Conservation (phyloP, 2,113 vertebrate species). For the Poecilia latipinna region DNA sequence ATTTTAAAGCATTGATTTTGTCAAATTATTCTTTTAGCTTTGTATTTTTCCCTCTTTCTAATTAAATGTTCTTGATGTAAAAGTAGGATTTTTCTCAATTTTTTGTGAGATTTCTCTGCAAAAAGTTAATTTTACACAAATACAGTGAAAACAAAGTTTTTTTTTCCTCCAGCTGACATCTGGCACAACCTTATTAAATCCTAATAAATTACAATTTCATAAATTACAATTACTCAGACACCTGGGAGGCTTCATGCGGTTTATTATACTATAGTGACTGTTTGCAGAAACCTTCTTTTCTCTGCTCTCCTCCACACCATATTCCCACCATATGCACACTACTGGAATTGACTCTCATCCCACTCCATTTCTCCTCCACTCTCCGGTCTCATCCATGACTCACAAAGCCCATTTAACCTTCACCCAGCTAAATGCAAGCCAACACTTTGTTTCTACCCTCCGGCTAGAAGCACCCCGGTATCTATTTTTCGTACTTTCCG, state of each 20-base stretch:
- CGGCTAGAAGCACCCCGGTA: slow-evolving; percentile 20
- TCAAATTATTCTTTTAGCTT: neutral
- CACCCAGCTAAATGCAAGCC: slow-evolving; percentile 41
- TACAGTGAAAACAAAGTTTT: neutral
- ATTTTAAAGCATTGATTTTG: neutral
- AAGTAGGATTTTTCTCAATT: neutral
- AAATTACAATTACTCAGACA: slow-evolving; percentile 22
- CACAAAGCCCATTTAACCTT: slow-evolving; percentile 73
- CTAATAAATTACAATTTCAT: slow-evolving; percentile 20
- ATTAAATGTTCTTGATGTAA: neutral
- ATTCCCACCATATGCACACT: slow-evolving; percentile 57
- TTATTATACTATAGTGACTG: slow-evolving; percentile 11
- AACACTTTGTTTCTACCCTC: slow-evolving; percentile 21
- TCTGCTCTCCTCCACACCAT: slow-evolving; percentile 27
- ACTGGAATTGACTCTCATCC: slow-evolving; percentile 62
- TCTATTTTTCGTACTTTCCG: neutral
- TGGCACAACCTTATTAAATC: neutral
- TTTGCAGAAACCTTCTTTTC: slow-evolving; percentile 16
- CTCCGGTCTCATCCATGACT: slow-evolving; percentile 61
- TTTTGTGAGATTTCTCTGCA: neutral
- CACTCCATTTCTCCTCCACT: slow-evolving; percentile 54
- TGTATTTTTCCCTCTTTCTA: neutral
- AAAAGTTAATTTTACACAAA: neutral
- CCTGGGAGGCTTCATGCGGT: slow-evolving; percentile 1
- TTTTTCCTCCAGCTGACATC: neutral